Conservation (phyloP, 2,888 invertebrate genomes). For the Mamestra brassicae region DNA sequence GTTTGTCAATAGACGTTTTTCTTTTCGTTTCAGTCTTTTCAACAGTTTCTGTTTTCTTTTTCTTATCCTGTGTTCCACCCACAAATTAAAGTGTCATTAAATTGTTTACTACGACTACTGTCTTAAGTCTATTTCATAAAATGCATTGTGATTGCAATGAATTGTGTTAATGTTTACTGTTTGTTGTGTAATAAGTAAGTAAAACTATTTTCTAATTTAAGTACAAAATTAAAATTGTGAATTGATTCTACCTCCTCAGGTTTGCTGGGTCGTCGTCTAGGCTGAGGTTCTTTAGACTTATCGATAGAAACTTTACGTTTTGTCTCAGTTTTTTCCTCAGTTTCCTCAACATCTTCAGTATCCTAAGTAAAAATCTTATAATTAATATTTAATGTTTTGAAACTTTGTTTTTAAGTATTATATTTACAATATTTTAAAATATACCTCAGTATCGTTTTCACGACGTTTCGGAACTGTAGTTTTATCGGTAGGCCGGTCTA, state of each 20-base stretch:
- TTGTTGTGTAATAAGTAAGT: not conserved
- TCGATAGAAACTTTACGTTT: conserved; percentile 69
- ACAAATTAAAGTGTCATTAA: conserved; percentile 13
- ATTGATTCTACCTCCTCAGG: conserved; percentile 69
- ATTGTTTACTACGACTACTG: not conserved
- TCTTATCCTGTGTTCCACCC: conserved; percentile 57
- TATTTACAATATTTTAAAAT: not conserved
- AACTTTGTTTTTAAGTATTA: not conserved
- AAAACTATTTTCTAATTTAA: not conserved
- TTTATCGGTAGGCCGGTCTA: conserved; percentile 68
- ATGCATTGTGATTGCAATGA: no score
- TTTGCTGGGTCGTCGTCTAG: conserved; percentile 59
- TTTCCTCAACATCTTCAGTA: conserved; percentile 71
- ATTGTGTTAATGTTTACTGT: not conserved
- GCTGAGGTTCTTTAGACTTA: conserved; percentile 62
- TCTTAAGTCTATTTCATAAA: not conserved
- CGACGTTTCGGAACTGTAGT: conserved; percentile 68
- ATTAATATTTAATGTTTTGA: conserved; percentile 21
- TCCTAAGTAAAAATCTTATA: conserved; percentile 67
- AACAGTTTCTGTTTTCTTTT: conserved; percentile 62
- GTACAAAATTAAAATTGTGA: conserved; percentile 12
- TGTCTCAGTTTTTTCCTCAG: conserved; percentile 68
- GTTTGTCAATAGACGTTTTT: conserved; percentile 68
- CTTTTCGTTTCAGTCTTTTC: conserved; percentile 69
- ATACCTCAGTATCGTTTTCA: conserved; percentile 78